These are phyloP conservation scores for Archaeoteleia sp. DNA, from an alignment of 2,888 invertebrate genomes.

Conservation along the genomic window DNA sequence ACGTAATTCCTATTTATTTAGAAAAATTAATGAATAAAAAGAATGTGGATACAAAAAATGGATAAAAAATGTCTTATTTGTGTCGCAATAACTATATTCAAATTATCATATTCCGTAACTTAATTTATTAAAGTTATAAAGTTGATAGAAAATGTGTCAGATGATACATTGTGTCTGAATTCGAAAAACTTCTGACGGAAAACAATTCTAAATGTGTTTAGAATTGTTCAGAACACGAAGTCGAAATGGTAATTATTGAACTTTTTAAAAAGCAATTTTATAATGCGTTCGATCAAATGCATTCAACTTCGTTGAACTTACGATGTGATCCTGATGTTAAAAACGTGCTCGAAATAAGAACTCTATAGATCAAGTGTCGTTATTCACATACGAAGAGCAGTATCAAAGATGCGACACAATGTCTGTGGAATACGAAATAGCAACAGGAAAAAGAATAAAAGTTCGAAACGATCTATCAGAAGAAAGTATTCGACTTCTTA, in stretches of 20 bases:
- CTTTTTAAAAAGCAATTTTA: constrained; percentile 13
- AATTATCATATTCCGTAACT: no score
- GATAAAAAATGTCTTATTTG: no score
- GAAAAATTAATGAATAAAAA: no score
- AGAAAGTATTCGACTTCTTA: constrained; percentile 36
- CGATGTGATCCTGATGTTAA: constrained; percentile 47
- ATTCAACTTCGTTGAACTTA: constrained; percentile 44
- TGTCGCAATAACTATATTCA: no score
- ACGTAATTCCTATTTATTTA: no score
- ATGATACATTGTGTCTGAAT: no score
- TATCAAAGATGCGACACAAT: constrained; percentile 46
- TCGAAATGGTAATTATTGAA: constrained; percentile 21
- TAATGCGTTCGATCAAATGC: constrained; percentile 30
- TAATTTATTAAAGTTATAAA: no score
- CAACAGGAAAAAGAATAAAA: constrained; percentile 10
- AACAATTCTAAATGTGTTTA: no score
- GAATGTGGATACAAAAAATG: no score
- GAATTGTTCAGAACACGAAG: no score
- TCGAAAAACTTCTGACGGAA: no score
- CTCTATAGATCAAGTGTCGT: constrained; percentile 44
- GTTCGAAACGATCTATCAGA: constrained; percentile 34
- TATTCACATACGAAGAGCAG: constrained; percentile 43
- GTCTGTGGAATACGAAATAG: constrained; percentile 45
- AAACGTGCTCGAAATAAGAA: constrained; percentile 53
- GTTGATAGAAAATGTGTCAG: no score